A percentile compares a stretch with the other conserved stretches of the same genome.
phyloP scores from a whole-genome alignment of 2,888 invertebrate species.

The Pediacus dermestoides region DNA sequence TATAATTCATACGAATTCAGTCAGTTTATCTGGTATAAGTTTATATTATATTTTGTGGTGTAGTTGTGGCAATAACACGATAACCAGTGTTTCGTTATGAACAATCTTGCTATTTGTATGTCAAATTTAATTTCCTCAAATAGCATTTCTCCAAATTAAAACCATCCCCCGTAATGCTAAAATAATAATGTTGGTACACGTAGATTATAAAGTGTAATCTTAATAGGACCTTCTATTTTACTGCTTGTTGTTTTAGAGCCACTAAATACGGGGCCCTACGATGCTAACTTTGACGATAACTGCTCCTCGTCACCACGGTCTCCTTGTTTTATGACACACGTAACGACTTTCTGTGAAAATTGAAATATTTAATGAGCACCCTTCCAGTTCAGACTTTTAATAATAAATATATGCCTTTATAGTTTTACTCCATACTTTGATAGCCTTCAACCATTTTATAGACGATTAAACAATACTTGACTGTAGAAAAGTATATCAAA shows the following conservation, averaged over 20 bases:
- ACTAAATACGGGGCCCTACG: slow-evolving; percentile 27
- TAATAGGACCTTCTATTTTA: slow-evolving; percentile 34
- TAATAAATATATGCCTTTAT: slow-evolving; percentile 28
- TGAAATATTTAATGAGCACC: slow-evolving; percentile 40
- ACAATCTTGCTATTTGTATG: slow-evolving; percentile 26
- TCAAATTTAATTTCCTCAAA: slow-evolving; percentile 33
- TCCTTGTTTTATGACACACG: slow-evolving; percentile 36
- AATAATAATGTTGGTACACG: slow-evolving; percentile 29
- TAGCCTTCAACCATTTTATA: slow-evolving; percentile 14
- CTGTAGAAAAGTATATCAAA: no score
- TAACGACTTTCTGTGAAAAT: slow-evolving; percentile 41
- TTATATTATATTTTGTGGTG: slow-evolving; percentile 20
- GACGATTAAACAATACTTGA: slow-evolving; percentile 11
- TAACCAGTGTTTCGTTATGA: slow-evolving; percentile 25
- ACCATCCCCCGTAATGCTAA: slow-evolving; percentile 28
- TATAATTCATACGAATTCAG: slow-evolving; percentile 12
- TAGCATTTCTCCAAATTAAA: slow-evolving; percentile 28
- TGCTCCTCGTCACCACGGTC: slow-evolving; percentile 33
- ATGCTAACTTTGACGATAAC: slow-evolving; percentile 33
- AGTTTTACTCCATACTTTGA: slow-evolving; percentile 16
- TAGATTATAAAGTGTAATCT: slow-evolving; percentile 38
- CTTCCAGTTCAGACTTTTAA: slow-evolving; percentile 26
- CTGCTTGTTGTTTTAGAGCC: slow-evolving; percentile 35
- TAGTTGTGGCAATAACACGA: slow-evolving; percentile 20
- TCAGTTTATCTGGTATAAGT: slow-evolving; percentile 18